Evolutionary conservation across 2,113 vertebrate genomes (phyloP).

Genomic region (Sceloporus undulatus): DNA sequence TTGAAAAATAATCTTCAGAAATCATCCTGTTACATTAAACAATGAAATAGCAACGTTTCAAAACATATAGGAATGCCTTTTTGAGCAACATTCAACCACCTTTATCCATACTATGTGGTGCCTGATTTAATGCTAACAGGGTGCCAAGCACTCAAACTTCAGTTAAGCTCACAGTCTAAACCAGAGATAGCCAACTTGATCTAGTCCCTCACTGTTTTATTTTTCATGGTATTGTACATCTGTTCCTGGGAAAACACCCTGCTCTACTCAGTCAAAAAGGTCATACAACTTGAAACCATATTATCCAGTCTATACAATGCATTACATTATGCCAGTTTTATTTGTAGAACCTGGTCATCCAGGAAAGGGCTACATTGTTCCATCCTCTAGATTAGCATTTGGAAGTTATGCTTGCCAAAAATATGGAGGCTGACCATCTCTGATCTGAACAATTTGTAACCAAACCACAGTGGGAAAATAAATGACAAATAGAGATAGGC

Average conservation of each 20-base stretch:
- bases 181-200: neutral
- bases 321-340: neutral
- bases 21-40: neutral
- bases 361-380: neutral
- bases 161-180: neutral
- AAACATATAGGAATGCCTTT: neutral
- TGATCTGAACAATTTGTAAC: neutral
- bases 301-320: neutral
- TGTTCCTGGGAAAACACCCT: neutral
- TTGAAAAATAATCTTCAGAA: neutral
- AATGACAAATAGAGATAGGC: neutral
- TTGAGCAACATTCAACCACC: neutral
- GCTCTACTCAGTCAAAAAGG: neutral
- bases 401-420: neutral
- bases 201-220: no score
- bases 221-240: neutral
- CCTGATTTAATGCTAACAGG: neutral
- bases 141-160: neutral
- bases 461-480: neutral
- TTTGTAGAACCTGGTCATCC: neutral
- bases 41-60: neutral
- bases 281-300: neutral
- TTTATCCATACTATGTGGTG: neutral
- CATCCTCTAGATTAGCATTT: neutral
- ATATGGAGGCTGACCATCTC: neutral